Evolutionary conservation across 92 coral and sea anemone species (phyloP), one percentile per base, ranked within the genome.

Genomic region (Porites divaricata): DNA sequence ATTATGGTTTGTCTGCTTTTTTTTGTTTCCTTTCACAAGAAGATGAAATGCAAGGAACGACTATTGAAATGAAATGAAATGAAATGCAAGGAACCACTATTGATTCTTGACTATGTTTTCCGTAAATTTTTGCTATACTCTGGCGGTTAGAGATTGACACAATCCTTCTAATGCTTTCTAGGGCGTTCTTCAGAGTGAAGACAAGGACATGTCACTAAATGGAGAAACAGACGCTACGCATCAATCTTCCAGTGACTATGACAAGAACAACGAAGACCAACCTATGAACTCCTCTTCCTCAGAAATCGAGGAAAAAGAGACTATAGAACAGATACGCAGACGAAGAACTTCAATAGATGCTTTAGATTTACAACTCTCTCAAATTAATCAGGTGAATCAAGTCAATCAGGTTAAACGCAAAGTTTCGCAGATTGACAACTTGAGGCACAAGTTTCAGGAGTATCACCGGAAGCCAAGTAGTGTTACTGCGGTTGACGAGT

Each of bases 391-490:
- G 16, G 75, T 57, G 17, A 59, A 73, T 14, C 19, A 79, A 15
- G 51, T 54, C 6, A 75, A 24, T 75, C 88, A 84, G 26, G 67
- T 41, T 23, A 82, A 85, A 50, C 80, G 83, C 2, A 78, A 87
- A 70, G 86, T 69, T 21, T 91, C 95, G 28, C 95, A 91, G 81
- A 91, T 91, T 15, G 92, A 85, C 41, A 78, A 87, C 72, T 88
- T 91, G 50, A 75, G 88, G 50, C 74, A 84, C 22, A 84, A 75
- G 56, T 84, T 84, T 54, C 88, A 65, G 4, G 80, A 73, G 62
- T 83, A 83, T 35, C 65, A 76, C 19, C 35, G 82, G 63, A 75
- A 64, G 54, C 35, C 75, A 15, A 76, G 57, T 11, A 12, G 13
- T 15, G 16, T 48, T 12, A 4, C 35, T 41, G 14, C 79, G 9